phyloP scores from a whole-genome alignment of 2,113 vertebrate species.

The Tringa solitaria region DNA sequence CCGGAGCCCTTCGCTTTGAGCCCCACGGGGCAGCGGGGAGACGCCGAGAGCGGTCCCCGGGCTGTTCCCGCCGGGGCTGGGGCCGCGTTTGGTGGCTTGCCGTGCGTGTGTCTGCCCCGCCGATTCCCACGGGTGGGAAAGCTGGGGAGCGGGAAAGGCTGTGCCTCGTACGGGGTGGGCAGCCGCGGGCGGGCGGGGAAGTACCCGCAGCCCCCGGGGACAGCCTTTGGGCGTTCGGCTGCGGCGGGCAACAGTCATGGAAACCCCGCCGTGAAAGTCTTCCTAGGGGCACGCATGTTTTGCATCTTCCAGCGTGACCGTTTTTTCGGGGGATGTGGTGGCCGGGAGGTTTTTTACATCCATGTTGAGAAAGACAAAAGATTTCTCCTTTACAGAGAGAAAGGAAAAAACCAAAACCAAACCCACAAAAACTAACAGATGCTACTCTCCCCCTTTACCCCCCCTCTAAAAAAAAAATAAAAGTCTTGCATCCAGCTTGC shows the following conservation, averaged over 20 bases:
- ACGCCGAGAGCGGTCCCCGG: background rate
- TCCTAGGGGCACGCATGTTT: background rate
- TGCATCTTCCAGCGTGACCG: background rate
- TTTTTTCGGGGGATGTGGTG: background rate
- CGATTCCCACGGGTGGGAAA: accelerated
- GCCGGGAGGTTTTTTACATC: background rate
- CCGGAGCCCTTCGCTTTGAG: background rate
- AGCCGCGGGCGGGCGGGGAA: background rate
- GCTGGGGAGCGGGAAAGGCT: background rate
- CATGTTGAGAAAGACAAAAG: background rate
- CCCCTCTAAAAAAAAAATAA: background rate
- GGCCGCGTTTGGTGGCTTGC: background rate
- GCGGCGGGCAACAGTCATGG: accelerated
- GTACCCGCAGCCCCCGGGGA: background rate
- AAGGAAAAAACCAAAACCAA: background rate
- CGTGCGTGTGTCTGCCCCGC: background rate
- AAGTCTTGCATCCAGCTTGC: background rate
- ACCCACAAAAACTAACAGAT: background rate
- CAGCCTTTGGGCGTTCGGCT: background rate
- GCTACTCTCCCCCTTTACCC: background rate
- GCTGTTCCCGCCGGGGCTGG: background rate
- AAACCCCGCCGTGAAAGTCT: background rate
- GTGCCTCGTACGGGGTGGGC: background rate
- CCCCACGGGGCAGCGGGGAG: background rate
- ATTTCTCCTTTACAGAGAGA: background rate